Evolutionary conservation across 2,113 vertebrate species (phyloP), one percentile per base, ranked within the genome.

Genomic region (Camarhynchus parvulus): DNA sequence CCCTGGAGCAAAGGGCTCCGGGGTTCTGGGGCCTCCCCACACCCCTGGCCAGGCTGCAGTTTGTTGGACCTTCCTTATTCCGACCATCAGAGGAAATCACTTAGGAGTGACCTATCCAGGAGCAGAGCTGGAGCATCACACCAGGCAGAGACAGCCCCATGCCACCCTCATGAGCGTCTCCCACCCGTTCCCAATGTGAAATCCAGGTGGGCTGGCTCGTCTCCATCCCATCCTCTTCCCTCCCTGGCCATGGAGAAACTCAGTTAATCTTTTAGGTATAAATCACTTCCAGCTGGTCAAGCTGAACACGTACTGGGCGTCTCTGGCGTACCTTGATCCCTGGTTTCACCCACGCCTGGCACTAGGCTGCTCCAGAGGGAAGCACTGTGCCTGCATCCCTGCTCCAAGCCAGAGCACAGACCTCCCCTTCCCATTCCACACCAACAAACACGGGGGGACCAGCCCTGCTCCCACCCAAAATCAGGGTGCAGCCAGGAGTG

Each of bases 161-260:
- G 0, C 7, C 33, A 11, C 13, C 35, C 31, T 1, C 5, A 1
- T 3, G 28, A 33, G 46, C 2, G 0, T 33, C 63, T 56, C 42
- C 46, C 58, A 13, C 15, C 47, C 61, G 19, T 81, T 68, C 66
- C 39, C 55, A 12, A 0, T 4, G n/a, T 1, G 1, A 50, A 74
- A 63, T 30, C 39, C 4, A 2, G 50, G 42, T 19, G 55, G 37
- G n/a, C 59, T 67, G 44, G 30, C 62, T 50, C 56, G n/a, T 27
- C 55, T 73, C 75, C 44, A 4, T 4, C 31, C 50, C 4, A 1
- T 44, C 18, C 30, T 41, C 77, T 53, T 84, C 59, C 21, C 2
- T 24, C n/a, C 42, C 44, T 15, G 33, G 23, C 46, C 20, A 5
- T 5, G 7, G 31, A 69, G 50, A 75, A 67, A 39, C 52, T n/a